These are phyloP conservation scores for Enoplosus armatus DNA, from an alignment of 2,797 vertebrate genomes.

Conservation along the genomic window DNA sequence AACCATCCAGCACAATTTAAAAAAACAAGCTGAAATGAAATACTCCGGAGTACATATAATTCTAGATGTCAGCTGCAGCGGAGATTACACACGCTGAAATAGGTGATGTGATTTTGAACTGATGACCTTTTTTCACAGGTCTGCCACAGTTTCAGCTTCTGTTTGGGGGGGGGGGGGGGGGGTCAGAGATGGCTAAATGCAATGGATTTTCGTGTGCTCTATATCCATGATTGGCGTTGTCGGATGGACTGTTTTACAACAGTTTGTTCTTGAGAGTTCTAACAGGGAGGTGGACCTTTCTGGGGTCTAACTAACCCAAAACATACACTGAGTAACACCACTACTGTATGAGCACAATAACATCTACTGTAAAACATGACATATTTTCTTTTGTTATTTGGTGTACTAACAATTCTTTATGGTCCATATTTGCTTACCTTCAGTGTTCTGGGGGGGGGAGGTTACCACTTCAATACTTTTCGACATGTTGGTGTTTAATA, in stretches of 20 bases:
- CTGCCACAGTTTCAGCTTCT: not conserved
- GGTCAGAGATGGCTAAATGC: not conserved
- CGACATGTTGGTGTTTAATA: not conserved
- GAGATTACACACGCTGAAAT: slow-evolving; percentile 6
- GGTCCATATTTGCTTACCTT: not conserved
- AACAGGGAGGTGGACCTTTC: not conserved
- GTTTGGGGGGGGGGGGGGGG: not conserved
- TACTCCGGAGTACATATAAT: slow-evolving; percentile 3
- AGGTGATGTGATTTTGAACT: not conserved
- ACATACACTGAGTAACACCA: not conserved
- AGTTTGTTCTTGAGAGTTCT: not conserved
- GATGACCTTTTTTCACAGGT: not conserved
- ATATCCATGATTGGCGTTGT: not conserved
- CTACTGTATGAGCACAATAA: not conserved
- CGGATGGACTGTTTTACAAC: not conserved
- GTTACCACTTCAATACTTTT: not conserved
- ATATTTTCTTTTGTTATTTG: not conserved
- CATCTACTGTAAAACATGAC: not conserved
- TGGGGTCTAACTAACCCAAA: not conserved
- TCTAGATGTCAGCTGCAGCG: slow-evolving; percentile 2
- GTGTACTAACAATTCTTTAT: not conserved
- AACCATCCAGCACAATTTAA: not conserved
- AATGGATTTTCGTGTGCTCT: not conserved
- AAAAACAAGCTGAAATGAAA: slow-evolving; percentile 12
- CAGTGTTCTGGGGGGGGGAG: not conserved